These are phyloP conservation scores for Drosophila azteca DNA, from an alignment of 1,140 invertebrate species.

Conservation along the genomic window DNA sequence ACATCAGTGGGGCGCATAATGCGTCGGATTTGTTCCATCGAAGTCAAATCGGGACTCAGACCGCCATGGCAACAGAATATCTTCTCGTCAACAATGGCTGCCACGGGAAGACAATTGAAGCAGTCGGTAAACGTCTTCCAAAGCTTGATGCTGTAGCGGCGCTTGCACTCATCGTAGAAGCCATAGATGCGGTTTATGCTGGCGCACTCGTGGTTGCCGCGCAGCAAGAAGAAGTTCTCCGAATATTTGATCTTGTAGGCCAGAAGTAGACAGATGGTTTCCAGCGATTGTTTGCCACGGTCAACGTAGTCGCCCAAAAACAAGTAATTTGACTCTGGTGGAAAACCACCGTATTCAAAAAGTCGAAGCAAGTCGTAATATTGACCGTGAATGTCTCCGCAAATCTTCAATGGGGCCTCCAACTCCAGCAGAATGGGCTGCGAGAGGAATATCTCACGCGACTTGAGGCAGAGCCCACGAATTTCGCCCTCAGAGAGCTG, in stretches of 20 bases:
- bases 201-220: slow-evolving; percentile 94
- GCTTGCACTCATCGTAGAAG: slow-evolving; percentile 98
- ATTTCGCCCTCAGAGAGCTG: slow-evolving; percentile 98
- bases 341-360: slow-evolving; percentile 99
- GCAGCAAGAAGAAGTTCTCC: slow-evolving; percentile 94
- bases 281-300: slow-evolving; percentile 93
- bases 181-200: slow-evolving; percentile 98
- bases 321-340: slow-evolving; percentile 99
- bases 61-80: slow-evolving; percentile 99
- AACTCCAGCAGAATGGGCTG: slow-evolving; percentile 99
- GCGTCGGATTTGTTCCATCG: slow-evolving; percentile 95
- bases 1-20: slow-evolving; percentile 97
- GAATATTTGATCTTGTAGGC: slow-evolving; percentile 98
- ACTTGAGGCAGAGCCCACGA: slow-evolving; percentile 97
- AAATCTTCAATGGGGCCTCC: slow-evolving; percentile 99
- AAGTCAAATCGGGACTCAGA: slow-evolving; percentile 93
- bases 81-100: slow-evolving; percentile 98
- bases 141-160: slow-evolving; percentile 98
- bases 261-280: slow-evolving; percentile 96
- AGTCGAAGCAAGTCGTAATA: slow-evolving; percentile 98
- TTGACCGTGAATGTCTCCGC: slow-evolving; percentile 99
- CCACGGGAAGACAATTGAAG: slow-evolving; percentile 99
- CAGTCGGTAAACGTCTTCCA: slow-evolving; percentile 99
- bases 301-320: slow-evolving; percentile 97
- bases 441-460: slow-evolving; percentile 98